phyloP scores from a whole-genome alignment of 2,797 vertebrate species.

The Eulemur rubriventer region DNA sequence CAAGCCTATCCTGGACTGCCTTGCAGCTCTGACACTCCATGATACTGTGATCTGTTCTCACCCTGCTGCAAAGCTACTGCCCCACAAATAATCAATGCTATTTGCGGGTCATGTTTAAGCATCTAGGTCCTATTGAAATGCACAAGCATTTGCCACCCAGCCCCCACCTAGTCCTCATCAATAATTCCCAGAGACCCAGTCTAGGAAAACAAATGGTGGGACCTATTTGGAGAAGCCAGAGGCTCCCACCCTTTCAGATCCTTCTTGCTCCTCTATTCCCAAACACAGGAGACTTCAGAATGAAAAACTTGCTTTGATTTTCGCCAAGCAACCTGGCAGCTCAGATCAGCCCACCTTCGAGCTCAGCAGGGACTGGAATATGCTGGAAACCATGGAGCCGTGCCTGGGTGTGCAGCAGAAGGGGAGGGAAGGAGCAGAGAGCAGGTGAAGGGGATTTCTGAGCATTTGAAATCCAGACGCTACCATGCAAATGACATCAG shows the following conservation, averaged over 20 bases:
- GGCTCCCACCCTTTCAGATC: not conserved
- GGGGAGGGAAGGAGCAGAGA: not conserved
- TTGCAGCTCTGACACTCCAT: not conserved
- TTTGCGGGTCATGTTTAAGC: not conserved
- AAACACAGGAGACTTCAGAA: not conserved
- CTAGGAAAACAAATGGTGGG: not conserved
- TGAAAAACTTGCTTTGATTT: not conserved
- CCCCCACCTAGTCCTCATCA: not conserved
- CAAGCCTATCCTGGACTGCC: no score
- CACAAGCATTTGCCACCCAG: not conserved
- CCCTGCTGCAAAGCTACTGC: not conserved
- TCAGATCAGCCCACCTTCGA: not conserved
- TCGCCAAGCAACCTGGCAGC: not conserved
- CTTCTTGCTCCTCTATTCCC: not conserved
- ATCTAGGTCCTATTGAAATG: not conserved
- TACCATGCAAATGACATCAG: conserved; percentile 58
- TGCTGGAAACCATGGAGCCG: not conserved
- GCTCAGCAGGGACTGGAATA: not conserved
- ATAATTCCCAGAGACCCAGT: not conserved
- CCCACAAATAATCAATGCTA: not conserved
- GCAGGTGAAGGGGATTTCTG: conserved; percentile 59
- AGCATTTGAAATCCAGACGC: conserved; percentile 48
- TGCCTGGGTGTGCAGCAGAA: not conserved
- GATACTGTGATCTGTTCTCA: not conserved
- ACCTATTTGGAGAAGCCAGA: not conserved